Evolutionary conservation across 2,888 invertebrate genomes (phyloP), one percentile per base, ranked within the genome.

Genomic region (Diogma glabrata): DNA sequence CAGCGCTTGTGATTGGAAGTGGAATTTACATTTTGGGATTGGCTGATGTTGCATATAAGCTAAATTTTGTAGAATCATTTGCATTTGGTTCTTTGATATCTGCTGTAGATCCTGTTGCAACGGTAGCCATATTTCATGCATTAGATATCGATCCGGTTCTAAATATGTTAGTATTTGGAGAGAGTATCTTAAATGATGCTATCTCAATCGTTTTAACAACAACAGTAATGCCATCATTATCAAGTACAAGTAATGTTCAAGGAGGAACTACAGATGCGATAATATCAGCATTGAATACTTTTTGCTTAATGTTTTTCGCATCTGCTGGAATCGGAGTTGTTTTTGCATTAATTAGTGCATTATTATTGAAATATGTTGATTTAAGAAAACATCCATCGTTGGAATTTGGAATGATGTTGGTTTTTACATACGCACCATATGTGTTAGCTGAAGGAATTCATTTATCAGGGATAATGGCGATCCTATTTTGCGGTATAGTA

Each of bases 31-130:
- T 97, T 28, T 72, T 99, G 46, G 99, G 99, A 2, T 72, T 93
- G 66, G 95, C 88, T 1, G 82, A 87, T 63, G 87, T 90, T 8
- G 94, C 93, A 0, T 97, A 95, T 66, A 81, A 82, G 66, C 75
- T 99, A 52, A 87, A 87, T 67, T 91, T 96, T 70, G 87, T 95
- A 7, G 95, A 99, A 71, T 95, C 96, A 51, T 97, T 97, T 75
- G 97, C 97, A 2, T 99, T 99, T 74, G 97, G 97, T 7, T 94
- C 96, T 0, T 72, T 95, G 54, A 96, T 99, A 67, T 97, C 96
- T 2, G 99, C 99, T 22, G 97, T 99, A 4, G 99, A 99, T 73
- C 99, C 99, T 0, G 97, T 99, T 1, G 97, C 97, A 4, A 99
- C 99, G 0, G 86, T 99, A 23, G 97, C 99, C 9, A 99, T 99